Evolutionary conservation across 2,113 vertebrate species (phyloP), one percentile per base, ranked within the genome.

Genomic region (Bubalus kerabau): DNA sequence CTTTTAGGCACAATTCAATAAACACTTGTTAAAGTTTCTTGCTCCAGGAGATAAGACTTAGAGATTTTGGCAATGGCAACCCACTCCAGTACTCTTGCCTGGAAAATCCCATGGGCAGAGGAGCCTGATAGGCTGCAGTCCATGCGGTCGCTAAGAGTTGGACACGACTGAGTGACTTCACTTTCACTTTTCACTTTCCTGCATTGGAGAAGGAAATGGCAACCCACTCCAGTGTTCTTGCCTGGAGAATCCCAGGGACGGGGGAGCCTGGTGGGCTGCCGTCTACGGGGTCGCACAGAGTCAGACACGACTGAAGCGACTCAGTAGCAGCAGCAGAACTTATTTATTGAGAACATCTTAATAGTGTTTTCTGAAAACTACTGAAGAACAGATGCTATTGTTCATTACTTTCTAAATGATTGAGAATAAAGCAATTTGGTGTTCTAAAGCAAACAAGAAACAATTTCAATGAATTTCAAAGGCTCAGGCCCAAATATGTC

Each of bases 1-100:
- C 91, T 81, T 92, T 90, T 93, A 92, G 28, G 30, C 97, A 94
- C 7, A 93, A 95, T 62, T 87, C 56, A 93, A 87, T 80, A 94
- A 96, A 85, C 14, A 81, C 54, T 91, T 50, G 46, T 74, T 97
- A 90, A 97, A 85, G 80, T 94, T 48, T 95, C 71, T 56, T 94
- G 43, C n/a, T 95, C 71, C 32, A 94, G 36, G 32, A 91, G 32
- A 13, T 82, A 59, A 84, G 32, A 32, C 17, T 86, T 86, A 59
- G 28, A 89, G 46, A 93, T 91, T 74, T 59, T 46, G 43, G 43
- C 43, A 46, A 46, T 46, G 43, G 43, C 43, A 46, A 46, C 43
- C 43, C 43, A 43, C 43, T 43, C 43, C 43, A 43, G 43, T 43
- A 43, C 43, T 43, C 43, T 43, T 43, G 43, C 43, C 43, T 43